phyloP scores from a whole-genome alignment of 2,797 vertebrate genomes.

The Channa striata region DNA sequence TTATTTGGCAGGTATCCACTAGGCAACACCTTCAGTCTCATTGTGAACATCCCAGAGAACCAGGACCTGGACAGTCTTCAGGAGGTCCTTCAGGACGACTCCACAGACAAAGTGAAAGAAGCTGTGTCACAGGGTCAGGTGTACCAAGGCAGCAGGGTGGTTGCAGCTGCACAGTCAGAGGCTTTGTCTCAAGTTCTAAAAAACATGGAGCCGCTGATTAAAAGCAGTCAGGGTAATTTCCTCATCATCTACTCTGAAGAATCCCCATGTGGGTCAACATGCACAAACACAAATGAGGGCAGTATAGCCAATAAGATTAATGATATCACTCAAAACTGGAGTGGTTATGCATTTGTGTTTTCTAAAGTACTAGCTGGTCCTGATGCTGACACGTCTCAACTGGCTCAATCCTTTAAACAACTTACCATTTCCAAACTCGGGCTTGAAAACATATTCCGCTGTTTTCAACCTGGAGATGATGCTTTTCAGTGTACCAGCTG shows the following conservation, averaged over 20 bases:
- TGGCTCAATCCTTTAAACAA: slow-evolving; percentile 8
- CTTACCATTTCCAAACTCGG: slow-evolving; percentile 20
- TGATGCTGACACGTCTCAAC: not conserved
- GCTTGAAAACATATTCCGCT: slow-evolving; percentile 36
- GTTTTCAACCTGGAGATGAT: slow-evolving; percentile 15
- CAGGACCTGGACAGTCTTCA: slow-evolving; percentile 9
- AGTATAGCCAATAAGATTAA: not conserved
- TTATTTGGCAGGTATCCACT: slow-evolving; percentile 32
- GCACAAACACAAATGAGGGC: not conserved
- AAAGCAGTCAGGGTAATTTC: slow-evolving; percentile 12
- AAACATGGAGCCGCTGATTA: slow-evolving; percentile 1
- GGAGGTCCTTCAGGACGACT: slow-evolving; percentile 20
- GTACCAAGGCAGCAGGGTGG: slow-evolving; percentile 31
- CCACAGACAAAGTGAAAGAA: slow-evolving; percentile 12
- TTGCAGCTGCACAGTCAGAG: slow-evolving; percentile 21
- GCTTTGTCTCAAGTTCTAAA: slow-evolving; percentile 14
- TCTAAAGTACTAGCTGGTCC: slow-evolving; percentile 9
- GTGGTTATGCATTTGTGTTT: slow-evolving; percentile 38
- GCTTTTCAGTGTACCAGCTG: slow-evolving; percentile 35
- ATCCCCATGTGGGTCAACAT: not conserved
- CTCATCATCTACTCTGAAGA: slow-evolving; percentile 38
- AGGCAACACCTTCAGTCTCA: slow-evolving; percentile 21
- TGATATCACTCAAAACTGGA: slow-evolving; percentile 16
- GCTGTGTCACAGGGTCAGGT: slow-evolving; percentile 12
- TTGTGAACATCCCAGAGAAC: slow-evolving; percentile 32